These are phyloP conservation scores for Mesochorus sp. DNA, from an alignment of 2,888 invertebrate genomes.

Conservation along the genomic window DNA sequence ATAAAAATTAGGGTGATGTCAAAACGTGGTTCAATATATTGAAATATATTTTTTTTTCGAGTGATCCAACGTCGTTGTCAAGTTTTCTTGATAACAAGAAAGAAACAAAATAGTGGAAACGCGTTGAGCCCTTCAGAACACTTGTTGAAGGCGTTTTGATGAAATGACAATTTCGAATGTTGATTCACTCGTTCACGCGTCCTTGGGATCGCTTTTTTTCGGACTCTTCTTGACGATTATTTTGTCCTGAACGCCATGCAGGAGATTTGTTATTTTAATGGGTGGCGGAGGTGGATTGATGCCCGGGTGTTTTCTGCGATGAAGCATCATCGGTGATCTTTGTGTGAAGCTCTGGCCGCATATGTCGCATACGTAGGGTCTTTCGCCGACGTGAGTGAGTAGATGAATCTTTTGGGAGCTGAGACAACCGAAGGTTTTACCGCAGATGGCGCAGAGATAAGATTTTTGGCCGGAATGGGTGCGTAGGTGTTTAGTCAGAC, in stretches of 20 bases:
- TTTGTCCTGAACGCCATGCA: conserved; percentile 76
- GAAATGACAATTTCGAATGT: background rate
- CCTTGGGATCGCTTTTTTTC: conserved; percentile 31
- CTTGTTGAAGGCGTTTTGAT: too few relatives aligned
- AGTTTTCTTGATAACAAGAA: too few relatives aligned
- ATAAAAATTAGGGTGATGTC: too few relatives aligned
- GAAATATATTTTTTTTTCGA: too few relatives aligned
- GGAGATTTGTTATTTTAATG: conserved; percentile 76
- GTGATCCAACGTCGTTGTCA: too few relatives aligned
- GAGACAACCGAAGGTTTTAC: conserved; percentile 75
- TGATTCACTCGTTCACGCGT: conserved; percentile 22
- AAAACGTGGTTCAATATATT: too few relatives aligned
- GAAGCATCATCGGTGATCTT: conserved; percentile 78
- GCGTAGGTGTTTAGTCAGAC: conserved; percentile 75
- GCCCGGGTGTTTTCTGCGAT: conserved; percentile 77
- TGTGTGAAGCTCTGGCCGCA: conserved; percentile 78
- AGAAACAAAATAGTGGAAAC: too few relatives aligned
- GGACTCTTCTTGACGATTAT: conserved; percentile 70
- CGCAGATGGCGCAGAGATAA: conserved; percentile 76
- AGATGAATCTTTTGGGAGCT: conserved; percentile 77
- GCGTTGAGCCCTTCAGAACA: too few relatives aligned
- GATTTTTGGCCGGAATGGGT: conserved; percentile 77
- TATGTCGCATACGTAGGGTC: conserved; percentile 78
- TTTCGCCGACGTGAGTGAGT: conserved; percentile 75
- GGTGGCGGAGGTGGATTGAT: conserved; percentile 76